Base-by-base conservation (phyloP, 2,113 vertebrate genomes). In the Ceyx margarethae region DNA sequence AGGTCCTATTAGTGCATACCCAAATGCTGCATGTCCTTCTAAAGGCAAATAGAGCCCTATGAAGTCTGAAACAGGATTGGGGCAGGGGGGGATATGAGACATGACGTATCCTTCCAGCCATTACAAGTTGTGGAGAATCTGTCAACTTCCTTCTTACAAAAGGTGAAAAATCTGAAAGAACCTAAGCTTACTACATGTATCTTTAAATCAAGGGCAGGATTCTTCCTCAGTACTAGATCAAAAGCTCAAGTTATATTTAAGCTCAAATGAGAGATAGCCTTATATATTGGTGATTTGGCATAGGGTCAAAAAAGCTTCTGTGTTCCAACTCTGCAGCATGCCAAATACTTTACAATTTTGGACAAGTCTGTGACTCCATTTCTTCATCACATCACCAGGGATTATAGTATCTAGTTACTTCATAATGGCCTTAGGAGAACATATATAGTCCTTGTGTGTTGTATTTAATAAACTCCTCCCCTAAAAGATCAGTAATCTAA, bases 161-260 rank as follows among this genome's bases (percentile, higher is more conserved):
- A 78, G 65, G 57, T 54, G 81, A 84, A 73, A 91, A 94, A 91
- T 65, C 54, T 95, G 66, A 83, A 90, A 87, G 60, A 95, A 81
- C n/a, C 93, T 35, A 78, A 79, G 83, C 28, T 89, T 93, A 78
- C 50, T 69, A 90, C 91, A 94, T 13, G 26, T 42, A 79, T 68
- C 45, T 94, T 86, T 61, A 90, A 76, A 90, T 69, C 48, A 90
- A 93, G 28, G 37, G 15, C 64, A 91, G 54, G 46, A 69, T 58
- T 87, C 37, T 82, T 43, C 14, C 35, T 89, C 72, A 85, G 58
- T 46, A 18, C 37, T 62, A 91, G 79, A 87, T 87, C 43, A 91
- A 92, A 91, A 95, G 33, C 60, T 74, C 40, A 83, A 95, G 71
- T 85, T 81, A 43, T 58, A 89, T 89, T 85, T 89, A 62, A 85